phyloP scores from a whole-genome alignment of 2,797 vertebrate species.

The Nasua narica region DNA sequence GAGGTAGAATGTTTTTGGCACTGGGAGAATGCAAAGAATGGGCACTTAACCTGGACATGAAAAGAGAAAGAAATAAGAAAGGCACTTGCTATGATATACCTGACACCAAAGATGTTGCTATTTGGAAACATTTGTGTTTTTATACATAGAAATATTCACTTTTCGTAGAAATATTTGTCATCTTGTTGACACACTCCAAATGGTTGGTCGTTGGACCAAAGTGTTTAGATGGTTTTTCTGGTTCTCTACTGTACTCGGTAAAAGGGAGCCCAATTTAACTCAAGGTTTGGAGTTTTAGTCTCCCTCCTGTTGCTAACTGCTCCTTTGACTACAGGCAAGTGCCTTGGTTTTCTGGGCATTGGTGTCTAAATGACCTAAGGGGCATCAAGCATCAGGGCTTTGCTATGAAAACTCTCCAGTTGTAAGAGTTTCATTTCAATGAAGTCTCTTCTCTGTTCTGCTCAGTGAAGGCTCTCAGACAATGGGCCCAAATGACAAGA shows the following conservation, averaged over 20 bases:
- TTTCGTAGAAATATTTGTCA: not conserved
- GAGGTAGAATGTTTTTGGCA: not conserved
- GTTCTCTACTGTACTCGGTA: not conserved
- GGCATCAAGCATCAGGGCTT: not conserved
- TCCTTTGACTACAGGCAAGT: not conserved
- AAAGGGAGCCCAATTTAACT: not conserved
- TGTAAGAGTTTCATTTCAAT: not conserved
- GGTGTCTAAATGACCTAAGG: not conserved
- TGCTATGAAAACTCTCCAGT: not conserved
- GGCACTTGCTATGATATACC: not conserved
- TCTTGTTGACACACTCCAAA: not conserved
- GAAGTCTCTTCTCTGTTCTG: not conserved
- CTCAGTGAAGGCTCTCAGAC: not conserved
- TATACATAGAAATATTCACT: not conserved
- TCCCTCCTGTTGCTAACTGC: not conserved
- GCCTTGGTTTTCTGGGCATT: not conserved
- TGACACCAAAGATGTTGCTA: not conserved
- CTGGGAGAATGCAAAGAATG: not conserved
- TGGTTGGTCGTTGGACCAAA: not conserved
- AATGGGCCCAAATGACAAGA: not conserved
- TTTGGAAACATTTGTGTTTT: conserved; percentile 30
- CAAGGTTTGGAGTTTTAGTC: not conserved
- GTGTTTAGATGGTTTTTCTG: not conserved
- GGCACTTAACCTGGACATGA: not conserved
- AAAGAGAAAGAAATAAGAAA: not conserved